A percentile compares a stretch with the other conserved stretches of the same genome.
These are phyloP conservation scores for Drosophila guanche DNA, from an alignment of 1,140 invertebrate species.

Conservation along the genomic window DNA sequence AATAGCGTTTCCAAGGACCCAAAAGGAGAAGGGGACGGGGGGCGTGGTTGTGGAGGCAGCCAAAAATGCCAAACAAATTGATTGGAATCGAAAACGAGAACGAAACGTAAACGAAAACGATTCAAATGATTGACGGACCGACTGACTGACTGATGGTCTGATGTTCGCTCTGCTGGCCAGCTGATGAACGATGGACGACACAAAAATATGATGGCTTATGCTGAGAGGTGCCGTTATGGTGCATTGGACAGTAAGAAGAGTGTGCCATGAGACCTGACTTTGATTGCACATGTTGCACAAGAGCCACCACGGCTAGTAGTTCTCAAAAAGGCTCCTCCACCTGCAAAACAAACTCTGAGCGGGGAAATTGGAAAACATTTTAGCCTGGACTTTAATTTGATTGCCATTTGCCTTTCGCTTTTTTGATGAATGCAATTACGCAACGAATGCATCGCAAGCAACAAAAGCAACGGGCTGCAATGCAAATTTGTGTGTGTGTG, in stretches of 20 bases:
- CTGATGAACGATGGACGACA: slow-evolving; percentile 24
- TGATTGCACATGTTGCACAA: slow-evolving; percentile 16
- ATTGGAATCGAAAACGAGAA: slow-evolving; percentile 81
- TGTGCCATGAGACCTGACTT: neutral
- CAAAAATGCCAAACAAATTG: slow-evolving; percentile 81
- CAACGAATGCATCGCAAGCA: slow-evolving; percentile 24
- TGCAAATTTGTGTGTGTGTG: slow-evolving; percentile 40
- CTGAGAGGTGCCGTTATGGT: slow-evolving; percentile 3
- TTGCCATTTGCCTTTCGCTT: slow-evolving; percentile 37
- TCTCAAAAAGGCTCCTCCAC: slow-evolving; percentile 1
- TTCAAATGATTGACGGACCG: slow-evolving; percentile 76
- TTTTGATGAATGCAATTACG: slow-evolving; percentile 75
- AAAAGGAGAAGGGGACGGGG: neutral
- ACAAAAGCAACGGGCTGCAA: slow-evolving; percentile 7
- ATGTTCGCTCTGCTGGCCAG: slow-evolving; percentile 4
- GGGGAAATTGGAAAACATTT: slow-evolving; percentile 25
- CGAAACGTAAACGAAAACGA: slow-evolving; percentile 81
- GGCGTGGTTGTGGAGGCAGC: slow-evolving; percentile 39
- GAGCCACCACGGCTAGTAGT: too few species aligned
- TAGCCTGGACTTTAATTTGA: slow-evolving; percentile 48
- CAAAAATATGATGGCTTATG: slow-evolving; percentile 45
- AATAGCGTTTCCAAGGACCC: slow-evolving; percentile 21
- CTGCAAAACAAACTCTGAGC: neutral
- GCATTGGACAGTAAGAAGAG: too few species aligned
- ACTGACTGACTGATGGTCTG: slow-evolving; percentile 17